Evolutionary conservation across 2,797 vertebrate genomes (phyloP), one percentile per base, ranked within the genome.

Genomic region (Caiman crocodilus): DNA sequence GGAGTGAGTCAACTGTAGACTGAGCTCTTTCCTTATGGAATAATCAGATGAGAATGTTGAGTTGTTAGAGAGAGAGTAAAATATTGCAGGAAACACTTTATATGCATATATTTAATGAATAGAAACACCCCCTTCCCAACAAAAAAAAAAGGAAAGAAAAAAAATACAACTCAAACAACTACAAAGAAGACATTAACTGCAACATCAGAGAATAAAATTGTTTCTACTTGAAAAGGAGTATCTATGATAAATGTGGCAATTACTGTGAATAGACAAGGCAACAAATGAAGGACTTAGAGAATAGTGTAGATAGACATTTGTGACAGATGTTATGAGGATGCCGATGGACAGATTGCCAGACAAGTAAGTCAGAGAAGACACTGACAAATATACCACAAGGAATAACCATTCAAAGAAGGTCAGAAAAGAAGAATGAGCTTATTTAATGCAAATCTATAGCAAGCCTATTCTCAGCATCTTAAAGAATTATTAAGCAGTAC

Each of bases 161-260:
- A 60, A 92, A 96, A 86, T 75, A 88, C 94, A 96, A 77, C 65
- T 84, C 64, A 84, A 88, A 95, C 84, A 94, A 90, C 76, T 79
- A 79, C 93, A 90, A 96, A 93, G 85, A 94, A 92, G 85, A 90
- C 82, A 92, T 93, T 95, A 92, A 94, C 92, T 85, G 82, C 65
- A 94, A 91, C 92, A 94, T 96, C 82, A 86, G 69, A 95, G 73
- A 95, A 93, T 88, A 83, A 94, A 94, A 93, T 91, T 89, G 85
- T 94, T 93, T 92, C 91, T 94, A 92, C 89, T 95, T 92, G 93
- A 96, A 94, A 97, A 96, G 91, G 94, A 95, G 87, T 86, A 71
- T 82, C 90, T 94, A 64, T 96, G 97, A 97, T 97, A 83, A 97
- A 97, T 97, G 96, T 94, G 94, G 92, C 96, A 97, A 97, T 97